Conservation (phyloP, 2,888 invertebrate species). For the Anagyrus pseudococci region DNA sequence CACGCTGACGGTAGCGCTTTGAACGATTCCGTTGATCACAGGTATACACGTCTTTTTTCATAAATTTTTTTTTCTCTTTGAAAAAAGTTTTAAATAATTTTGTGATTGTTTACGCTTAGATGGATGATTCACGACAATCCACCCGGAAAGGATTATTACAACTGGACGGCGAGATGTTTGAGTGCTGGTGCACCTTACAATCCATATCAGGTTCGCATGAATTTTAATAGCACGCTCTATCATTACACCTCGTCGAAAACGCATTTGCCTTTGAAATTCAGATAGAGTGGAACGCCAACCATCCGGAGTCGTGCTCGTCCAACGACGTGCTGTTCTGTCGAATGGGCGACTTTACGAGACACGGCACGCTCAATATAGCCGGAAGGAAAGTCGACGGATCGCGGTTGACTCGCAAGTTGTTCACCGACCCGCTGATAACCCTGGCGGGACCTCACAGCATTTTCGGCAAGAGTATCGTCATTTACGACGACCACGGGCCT, state of each 20-base stretch:
- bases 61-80: not conserved
- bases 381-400: conserved; percentile 74
- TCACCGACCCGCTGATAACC: conserved; percentile 80
- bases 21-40: conserved; percentile 76
- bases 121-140: conserved; percentile 85
- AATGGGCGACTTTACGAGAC: conserved; percentile 80
- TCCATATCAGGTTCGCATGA: conserved; percentile 71
- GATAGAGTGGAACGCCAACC: conserved; percentile 66
- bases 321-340: conserved; percentile 70
- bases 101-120: conserved; percentile 51
- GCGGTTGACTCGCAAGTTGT: conserved; percentile 74
- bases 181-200: conserved; percentile 81
- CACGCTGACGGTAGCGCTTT: conserved; percentile 85
- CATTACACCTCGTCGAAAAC: too few relatives aligned
- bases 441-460: conserved; percentile 78
- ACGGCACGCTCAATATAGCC: conserved; percentile 76
- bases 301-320: conserved; percentile 68
- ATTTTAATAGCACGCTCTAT: too few relatives aligned
- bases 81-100: not conserved
- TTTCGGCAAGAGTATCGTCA: conserved; percentile 82
- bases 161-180: conserved; percentile 86
- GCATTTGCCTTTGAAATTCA: not conserved
- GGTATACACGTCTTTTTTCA: conserved; percentile 37
- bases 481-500: conserved; percentile 88
- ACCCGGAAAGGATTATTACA: conserved; percentile 87